Percentiles rank a stretch among this genome's conserved stretches.
Evolutionary conservation across 1,140 invertebrate genomes (phyloP).

Genomic region (Metopolophium dirhodum): DNA sequence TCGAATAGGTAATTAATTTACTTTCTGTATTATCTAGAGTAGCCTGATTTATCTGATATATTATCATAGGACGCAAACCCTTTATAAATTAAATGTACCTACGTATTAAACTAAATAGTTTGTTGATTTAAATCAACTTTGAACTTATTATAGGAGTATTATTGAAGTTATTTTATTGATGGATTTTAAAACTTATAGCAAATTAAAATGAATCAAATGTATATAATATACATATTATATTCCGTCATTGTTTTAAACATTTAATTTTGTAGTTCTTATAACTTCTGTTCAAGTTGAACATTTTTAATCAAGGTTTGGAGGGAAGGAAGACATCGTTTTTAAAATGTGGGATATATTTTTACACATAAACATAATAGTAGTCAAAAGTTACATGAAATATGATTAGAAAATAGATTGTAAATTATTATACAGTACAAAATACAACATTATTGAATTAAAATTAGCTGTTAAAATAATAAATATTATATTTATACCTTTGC

Average conservation of each 20-base stretch:
- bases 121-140: background rate
- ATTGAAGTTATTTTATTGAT: background rate
- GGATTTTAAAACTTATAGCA: background rate
- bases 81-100: background rate
- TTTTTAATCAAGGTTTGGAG: background rate
- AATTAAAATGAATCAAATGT: background rate
- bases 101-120: background rate
- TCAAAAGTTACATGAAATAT: background rate
- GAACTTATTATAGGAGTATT: background rate
- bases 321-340: background rate
- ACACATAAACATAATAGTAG: background rate
- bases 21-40: background rate
- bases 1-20: no score
- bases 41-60: background rate
- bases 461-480: background rate
- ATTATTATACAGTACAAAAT: background rate
- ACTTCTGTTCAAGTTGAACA: background rate
- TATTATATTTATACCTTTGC: background rate
- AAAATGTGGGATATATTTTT: background rate
- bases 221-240: no score
- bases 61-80: background rate
- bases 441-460: background rate
- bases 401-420: background rate
- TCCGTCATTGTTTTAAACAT: background rate
- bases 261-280: background rate